Base-by-base conservation (phyloP, 2,797 vertebrate species). In the Ispidina picta region DNA sequence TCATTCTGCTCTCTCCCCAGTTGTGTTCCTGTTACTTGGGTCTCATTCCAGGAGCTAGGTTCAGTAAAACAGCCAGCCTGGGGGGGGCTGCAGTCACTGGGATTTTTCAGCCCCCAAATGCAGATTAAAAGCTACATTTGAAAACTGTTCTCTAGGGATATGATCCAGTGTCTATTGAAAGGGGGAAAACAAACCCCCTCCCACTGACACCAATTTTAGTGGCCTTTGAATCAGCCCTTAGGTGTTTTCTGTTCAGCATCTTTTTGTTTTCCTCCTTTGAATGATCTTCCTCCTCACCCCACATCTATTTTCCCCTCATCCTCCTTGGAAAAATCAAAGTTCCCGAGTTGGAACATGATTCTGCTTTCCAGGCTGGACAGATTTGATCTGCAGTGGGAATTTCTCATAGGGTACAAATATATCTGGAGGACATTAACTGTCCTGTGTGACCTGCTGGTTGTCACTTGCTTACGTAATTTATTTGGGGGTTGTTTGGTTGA, bases 401-500 rank as follows among this genome's bases (percentile, higher is more conserved):
- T 88, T 83, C 83, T 88, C 33, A 7, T 8, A 4, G 59, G 48
- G 10, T 22, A 35, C 71, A 44, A 54, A 69, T 63, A 18, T 48
- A 41, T 46, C 79, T 19, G 41, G 37, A 52, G 49, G 43, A 44
- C 6, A 1, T 17, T 33, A 83, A 60, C 83, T 66, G 69, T 54
- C 52, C 71, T 84, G 48, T 8, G 2, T 78, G 86, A 88, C 44
- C 90, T 64, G 79, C 22, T 44, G 76, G 65, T 52, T 85, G 33
- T 70, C 52, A 58, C 31, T 70, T 35, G 43, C 84, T 93, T 89
- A 37, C 2, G 11, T 91, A 88, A 94, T 79, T 91, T 82, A 82
- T 92, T 95, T 91, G 56, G 33, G 55, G 65, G 15, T 77, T 26
- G 69, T 48, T 87, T 77, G 43, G 26, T 48, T 41, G 31, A 29